phyloP scores from a whole-genome alignment of 2,113 vertebrate species.

The Ornithorhynchus anatinus region DNA sequence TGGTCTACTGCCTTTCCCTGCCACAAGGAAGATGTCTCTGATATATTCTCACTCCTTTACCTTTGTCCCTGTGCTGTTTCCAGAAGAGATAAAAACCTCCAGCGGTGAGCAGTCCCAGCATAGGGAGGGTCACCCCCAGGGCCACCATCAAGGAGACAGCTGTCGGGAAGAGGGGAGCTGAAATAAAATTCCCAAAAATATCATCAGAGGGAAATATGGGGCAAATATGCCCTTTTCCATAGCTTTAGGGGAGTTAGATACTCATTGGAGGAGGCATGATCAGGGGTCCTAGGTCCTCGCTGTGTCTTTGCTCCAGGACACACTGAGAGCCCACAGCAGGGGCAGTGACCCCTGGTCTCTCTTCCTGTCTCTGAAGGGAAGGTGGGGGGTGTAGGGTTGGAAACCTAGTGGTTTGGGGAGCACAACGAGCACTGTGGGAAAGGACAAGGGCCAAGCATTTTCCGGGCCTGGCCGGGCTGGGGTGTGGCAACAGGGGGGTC shows the following conservation, averaged over 20 bases:
- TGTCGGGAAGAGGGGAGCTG: conserved; percentile 12
- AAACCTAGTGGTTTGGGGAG: not conserved
- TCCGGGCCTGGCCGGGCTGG: not conserved
- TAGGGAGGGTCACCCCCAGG: not conserved
- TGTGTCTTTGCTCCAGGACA: not conserved
- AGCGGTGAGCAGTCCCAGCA: conserved; percentile 39
- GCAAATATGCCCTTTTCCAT: not conserved
- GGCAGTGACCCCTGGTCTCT: not conserved
- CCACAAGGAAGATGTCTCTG: conserved; percentile 14
- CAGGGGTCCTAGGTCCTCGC: not conserved
- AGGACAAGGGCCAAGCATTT: not conserved
- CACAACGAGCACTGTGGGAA: not conserved
- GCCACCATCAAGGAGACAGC: conserved; percentile 33
- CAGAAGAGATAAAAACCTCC: conserved; percentile 39
- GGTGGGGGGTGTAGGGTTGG: not conserved
- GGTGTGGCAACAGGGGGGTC: not conserved
- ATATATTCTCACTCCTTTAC: not conserved
- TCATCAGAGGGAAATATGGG: not conserved
- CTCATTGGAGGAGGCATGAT: not conserved
- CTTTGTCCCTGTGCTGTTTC: conserved; percentile 42
- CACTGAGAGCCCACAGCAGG: not conserved
- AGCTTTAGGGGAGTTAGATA: not conserved
- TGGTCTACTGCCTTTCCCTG: not conserved
- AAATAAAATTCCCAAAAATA: not conserved
- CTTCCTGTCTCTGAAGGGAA: not conserved